A percentile compares a stretch with the other conserved stretches of the same genome.
These are phyloP conservation scores for Pseudomyrmex gracilis DNA, from an alignment of 1,140 invertebrate species.

Conservation along the genomic window DNA sequence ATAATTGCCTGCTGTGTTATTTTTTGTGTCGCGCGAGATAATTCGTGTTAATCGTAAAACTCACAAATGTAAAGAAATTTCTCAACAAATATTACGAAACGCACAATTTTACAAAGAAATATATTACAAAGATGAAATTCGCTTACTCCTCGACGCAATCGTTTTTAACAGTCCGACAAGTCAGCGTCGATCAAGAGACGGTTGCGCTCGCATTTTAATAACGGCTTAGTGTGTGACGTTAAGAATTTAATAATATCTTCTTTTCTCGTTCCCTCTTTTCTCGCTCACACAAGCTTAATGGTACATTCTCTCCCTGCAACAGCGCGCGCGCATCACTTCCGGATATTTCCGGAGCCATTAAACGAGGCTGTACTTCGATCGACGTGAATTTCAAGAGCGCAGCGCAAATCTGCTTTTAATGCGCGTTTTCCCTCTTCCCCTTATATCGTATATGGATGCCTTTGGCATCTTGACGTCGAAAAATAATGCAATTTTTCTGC, in stretches of 20 bases:
- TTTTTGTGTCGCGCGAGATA: neutral
- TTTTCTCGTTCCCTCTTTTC: too few species aligned
- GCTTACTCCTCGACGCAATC: neutral
- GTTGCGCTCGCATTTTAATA: neutral
- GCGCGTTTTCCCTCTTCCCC: neutral
- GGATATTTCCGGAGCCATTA: slow-evolving; percentile 36
- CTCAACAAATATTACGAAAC: too few species aligned
- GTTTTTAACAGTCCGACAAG: neutral
- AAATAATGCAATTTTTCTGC: slow-evolving; percentile 31
- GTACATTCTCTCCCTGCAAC: neutral
- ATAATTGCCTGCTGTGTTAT: neutral
- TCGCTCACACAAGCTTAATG: neutral
- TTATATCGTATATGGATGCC: neutral
- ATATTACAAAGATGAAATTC: neutral
- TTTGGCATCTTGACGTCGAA: slow-evolving; percentile 12
- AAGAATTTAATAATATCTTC: slow-evolving; percentile 40
- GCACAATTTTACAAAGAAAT: too few species aligned
- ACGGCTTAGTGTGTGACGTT: neutral
- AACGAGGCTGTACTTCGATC: slow-evolving; percentile 1
- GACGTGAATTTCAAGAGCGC: slow-evolving; percentile 38
- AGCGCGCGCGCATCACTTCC: neutral
- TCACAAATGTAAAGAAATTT: too few species aligned
- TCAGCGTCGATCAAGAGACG: neutral
- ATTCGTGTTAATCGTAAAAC: too few species aligned
- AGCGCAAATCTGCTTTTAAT: slow-evolving; percentile 63